Percentiles rank a stretch among this genome's conserved stretches.
These are phyloP conservation scores for Alces alces DNA, from an alignment of 2,113 vertebrate species.

Conservation along the genomic window DNA sequence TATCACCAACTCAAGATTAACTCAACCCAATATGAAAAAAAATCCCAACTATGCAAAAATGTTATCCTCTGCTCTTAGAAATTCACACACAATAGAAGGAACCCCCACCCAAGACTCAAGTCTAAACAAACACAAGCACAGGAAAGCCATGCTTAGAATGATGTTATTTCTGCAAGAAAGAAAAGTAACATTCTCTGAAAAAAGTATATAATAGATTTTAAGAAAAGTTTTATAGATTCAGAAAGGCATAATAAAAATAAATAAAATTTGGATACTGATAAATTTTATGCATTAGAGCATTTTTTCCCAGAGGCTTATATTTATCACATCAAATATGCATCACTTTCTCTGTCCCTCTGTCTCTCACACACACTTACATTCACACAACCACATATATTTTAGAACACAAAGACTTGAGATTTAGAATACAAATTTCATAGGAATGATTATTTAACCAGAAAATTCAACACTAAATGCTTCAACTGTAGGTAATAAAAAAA, in stretches of 20 bases:
- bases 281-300: background rate
- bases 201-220: background rate
- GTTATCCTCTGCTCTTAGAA: background rate
- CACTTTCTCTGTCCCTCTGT: background rate
- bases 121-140: conserved; percentile 50
- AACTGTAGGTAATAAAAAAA: background rate
- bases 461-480: background rate
- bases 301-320: background rate
- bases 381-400: background rate
- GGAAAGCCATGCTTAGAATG: conserved; percentile 40
- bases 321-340: background rate
- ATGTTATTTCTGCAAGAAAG: background rate
- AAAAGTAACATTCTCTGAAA: background rate
- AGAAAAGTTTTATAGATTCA: background rate
- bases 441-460: background rate
- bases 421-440: background rate
- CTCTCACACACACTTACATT: background rate
- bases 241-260: background rate
- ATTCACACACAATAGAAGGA: conserved; percentile 53
- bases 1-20: background rate
- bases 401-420: background rate
- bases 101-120: conserved; percentile 38
- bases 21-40: background rate
- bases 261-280: background rate
- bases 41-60: background rate